Conservation (phyloP, 2,797 vertebrate species). For the Urosaurus nigricauda region DNA sequence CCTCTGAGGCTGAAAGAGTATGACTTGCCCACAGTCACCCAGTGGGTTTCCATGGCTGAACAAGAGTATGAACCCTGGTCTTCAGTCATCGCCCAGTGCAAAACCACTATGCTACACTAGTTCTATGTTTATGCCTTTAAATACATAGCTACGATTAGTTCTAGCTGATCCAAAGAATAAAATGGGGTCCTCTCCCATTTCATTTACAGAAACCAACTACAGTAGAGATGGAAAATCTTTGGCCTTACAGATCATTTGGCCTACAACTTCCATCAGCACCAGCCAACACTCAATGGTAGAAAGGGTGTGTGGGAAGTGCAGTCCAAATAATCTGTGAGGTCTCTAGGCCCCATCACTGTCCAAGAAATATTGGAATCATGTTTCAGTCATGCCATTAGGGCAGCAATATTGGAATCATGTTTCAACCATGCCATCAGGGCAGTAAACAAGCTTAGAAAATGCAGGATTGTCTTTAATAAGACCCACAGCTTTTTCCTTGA, state of each 20-base stretch:
- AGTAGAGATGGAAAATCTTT: background rate
- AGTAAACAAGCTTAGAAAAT: background rate
- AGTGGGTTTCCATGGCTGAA: no score
- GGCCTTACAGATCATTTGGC: background rate
- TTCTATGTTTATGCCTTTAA: background rate
- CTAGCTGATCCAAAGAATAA: background rate
- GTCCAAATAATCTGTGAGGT: background rate
- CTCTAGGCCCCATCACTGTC: background rate
- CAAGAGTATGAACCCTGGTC: no score
- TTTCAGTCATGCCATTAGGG: background rate
- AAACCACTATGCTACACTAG: no score
- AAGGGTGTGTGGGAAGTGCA: background rate
- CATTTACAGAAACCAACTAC: background rate
- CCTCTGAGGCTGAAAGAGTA: no score
- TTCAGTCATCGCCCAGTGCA: no score
- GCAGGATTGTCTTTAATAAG: background rate
- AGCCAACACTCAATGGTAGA: background rate
- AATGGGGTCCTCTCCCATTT: background rate
- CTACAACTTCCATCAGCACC: background rate
- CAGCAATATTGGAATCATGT: background rate
- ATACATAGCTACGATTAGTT: background rate
- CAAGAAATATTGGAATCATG: background rate
- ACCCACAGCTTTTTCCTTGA: background rate
- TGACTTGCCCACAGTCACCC: no score
- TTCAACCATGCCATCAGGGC: background rate